phyloP scores from a whole-genome alignment of 2,113 vertebrate genomes.

The Pelobates fuscus region DNA sequence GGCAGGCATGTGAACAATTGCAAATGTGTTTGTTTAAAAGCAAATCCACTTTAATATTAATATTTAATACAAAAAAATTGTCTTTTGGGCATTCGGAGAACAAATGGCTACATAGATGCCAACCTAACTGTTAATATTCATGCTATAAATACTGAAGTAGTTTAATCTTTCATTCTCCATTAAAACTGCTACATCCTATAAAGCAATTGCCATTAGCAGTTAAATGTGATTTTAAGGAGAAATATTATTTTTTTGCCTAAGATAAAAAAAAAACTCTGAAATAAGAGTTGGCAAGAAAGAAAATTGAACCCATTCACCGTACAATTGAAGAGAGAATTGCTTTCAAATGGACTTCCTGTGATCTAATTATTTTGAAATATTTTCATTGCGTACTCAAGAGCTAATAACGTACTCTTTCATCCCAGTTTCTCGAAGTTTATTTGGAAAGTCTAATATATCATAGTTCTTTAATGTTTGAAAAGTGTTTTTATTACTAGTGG shows the following conservation, averaged over 20 bases:
- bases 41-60: too few relatives aligned
- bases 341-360: constrained; percentile 3
- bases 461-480: background rate
- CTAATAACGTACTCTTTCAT: constrained; percentile 6
- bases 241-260: background rate
- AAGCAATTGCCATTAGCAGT: background rate
- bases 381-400: background rate
- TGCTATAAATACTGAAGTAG: background rate
- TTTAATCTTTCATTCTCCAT: background rate
- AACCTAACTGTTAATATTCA: background rate
- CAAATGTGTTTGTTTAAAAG: too few relatives aligned
- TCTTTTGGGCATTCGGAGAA: too few relatives aligned
- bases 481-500: background rate
- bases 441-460: background rate
- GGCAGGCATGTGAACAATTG: too few relatives aligned
- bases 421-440: background rate
- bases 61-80: too few relatives aligned
- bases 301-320: background rate
- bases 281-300: background rate
- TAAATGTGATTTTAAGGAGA: background rate
- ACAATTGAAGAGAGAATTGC: background rate
- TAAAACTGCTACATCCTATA: background rate
- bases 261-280: background rate
- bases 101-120: too few relatives aligned
- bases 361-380: constrained; percentile 15